A percentile compares a stretch with the other conserved stretches of the same genome.
phyloP scores from a whole-genome alignment of 1,140 invertebrate genomes.

The Orius insidiosus region DNA sequence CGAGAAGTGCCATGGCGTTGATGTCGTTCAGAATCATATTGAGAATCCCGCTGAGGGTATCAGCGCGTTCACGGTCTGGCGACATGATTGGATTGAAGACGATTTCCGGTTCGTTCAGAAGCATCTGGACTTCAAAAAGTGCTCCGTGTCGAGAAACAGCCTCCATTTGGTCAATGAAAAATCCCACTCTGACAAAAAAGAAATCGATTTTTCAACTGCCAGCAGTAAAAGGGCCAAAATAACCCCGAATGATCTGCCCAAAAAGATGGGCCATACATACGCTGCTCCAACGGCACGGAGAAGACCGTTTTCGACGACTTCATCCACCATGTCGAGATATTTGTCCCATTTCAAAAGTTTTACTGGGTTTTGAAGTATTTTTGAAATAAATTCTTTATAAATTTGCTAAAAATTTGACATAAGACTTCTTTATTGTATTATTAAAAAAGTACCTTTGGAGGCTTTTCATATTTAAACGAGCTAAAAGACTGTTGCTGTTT shows the following conservation, averaged over 20 bases:
- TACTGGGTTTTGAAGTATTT: constrained; percentile 12
- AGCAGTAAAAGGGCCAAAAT: neutral
- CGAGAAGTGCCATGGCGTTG: constrained; percentile 32
- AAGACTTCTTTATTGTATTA: too few relatives aligned
- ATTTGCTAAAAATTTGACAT: neutral
- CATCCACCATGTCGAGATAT: constrained; percentile 44
- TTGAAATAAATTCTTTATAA: neutral
- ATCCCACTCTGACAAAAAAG: constrained; percentile 24
- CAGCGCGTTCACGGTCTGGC: constrained; percentile 27
- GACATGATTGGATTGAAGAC: constrained; percentile 43
- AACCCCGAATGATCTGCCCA: neutral
- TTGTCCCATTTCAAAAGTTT: constrained; percentile 34
- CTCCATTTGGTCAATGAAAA: constrained; percentile 30
- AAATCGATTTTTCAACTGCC: neutral
- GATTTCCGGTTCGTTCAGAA: constrained; percentile 40
- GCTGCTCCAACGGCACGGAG: constrained; percentile 28
- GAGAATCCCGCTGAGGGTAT: constrained; percentile 39
- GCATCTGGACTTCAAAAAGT: constrained; percentile 42
- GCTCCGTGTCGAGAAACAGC: constrained; percentile 25
- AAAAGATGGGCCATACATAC: constrained; percentile 6
- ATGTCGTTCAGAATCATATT: constrained; percentile 40
- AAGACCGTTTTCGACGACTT: constrained; percentile 37
- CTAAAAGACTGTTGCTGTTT: neutral
- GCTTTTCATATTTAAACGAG: neutral
- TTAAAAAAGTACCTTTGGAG: neutral